Percentiles rank a stretch among this genome's conserved stretches.
Conservation (phyloP, 1,140 invertebrate genomes). For the Zaprionus ghesquierei region DNA sequence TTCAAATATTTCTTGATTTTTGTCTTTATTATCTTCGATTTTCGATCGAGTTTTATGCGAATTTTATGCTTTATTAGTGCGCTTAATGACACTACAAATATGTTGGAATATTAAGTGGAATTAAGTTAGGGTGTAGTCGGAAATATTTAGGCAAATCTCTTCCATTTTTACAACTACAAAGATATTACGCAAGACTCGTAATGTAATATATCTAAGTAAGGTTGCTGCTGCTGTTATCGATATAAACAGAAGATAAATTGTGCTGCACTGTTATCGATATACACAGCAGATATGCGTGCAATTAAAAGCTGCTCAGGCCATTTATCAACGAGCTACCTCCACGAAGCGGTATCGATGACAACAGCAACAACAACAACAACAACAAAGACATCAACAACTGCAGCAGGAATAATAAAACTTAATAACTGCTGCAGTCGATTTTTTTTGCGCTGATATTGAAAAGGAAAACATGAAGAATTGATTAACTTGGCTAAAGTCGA, state of each 20-base stretch:
- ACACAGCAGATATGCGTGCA: constrained; percentile 35
- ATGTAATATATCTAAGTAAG: neutral
- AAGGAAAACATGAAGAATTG: neutral
- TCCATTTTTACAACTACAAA: neutral
- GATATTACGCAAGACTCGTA: neutral
- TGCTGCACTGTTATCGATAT: constrained; percentile 21
- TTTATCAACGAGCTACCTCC: constrained; percentile 60
- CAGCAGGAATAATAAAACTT: constrained; percentile 37
- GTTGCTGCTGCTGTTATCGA: constrained; percentile 34
- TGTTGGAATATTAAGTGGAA: neutral
- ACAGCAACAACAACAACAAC: constrained; percentile 18
- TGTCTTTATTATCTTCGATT: neutral
- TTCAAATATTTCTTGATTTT: constrained; percentile 14
- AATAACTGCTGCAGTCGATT: constrained; percentile 37
- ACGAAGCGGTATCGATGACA: constrained; percentile 53
- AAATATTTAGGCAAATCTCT: neutral
- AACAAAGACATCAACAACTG: neutral
- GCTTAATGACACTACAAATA: neutral
- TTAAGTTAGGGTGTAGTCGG: neutral
- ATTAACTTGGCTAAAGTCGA: neutral
- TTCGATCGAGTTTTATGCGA: constrained; percentile 28
- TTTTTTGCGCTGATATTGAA: constrained; percentile 53
- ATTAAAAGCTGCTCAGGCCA: constrained; percentile 43
- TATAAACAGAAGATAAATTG: constrained; percentile 12
- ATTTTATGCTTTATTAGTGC: constrained; percentile 30